Percentiles rank a stretch among this genome's conserved stretches.
These are phyloP conservation scores for Ephestia elutella DNA, from an alignment of 1,140 invertebrate species.

Conservation along the genomic window DNA sequence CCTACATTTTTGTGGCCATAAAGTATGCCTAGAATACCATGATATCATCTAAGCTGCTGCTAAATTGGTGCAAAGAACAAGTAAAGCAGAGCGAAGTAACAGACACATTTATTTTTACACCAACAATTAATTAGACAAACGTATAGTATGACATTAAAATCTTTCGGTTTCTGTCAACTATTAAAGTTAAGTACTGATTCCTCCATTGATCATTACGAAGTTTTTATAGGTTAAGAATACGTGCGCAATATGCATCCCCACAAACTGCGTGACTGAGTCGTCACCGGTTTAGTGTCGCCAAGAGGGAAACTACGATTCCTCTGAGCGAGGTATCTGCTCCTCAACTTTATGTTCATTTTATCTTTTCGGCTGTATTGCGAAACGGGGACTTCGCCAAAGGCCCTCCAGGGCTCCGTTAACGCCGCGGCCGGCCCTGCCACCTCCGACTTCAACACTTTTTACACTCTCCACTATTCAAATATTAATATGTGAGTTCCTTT, in stretches of 20 bases:
- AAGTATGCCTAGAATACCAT: no score
- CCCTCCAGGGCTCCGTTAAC: constrained; percentile 68
- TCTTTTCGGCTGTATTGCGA: constrained; percentile 68
- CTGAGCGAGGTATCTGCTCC: constrained; percentile 62
- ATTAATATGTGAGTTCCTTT: constrained; percentile 41
- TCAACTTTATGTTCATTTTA: constrained; percentile 73
- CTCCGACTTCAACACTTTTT: constrained; percentile 49
- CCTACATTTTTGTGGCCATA: no score
- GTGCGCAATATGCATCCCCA: constrained; percentile 23
- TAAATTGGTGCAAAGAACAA: no score
- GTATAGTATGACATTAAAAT: no score
- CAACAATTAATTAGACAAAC: no score
- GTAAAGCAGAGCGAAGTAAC: no score
- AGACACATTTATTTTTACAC: no score
- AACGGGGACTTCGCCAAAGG: constrained; percentile 58
- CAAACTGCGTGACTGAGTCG: constrained; percentile 48
- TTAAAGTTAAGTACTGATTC: no score
- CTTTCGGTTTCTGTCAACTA: no score
- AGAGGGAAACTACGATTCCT: constrained; percentile 68
- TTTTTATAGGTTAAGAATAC: not conserved
- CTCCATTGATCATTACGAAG: no score
- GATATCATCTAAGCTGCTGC: no score
- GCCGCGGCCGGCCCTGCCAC: constrained; percentile 43
- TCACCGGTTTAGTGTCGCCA: constrained; percentile 59
- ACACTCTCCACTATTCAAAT: constrained; percentile 60